phyloP scores from a whole-genome alignment of 1,140 invertebrate genomes.

The Apocrypta bakeri region DNA sequence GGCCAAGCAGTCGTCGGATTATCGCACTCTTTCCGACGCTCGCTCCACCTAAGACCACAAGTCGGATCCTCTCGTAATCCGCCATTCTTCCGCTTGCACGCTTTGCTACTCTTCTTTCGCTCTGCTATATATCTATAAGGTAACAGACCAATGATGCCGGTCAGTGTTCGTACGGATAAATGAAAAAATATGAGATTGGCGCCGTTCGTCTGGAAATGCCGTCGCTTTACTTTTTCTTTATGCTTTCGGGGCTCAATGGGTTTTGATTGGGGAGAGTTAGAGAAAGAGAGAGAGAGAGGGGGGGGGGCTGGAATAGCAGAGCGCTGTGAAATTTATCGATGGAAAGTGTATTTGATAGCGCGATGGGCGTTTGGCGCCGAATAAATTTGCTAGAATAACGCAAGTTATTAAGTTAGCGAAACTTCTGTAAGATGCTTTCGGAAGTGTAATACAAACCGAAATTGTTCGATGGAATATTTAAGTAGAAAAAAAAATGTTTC shows the following conservation, averaged over 20 bases:
- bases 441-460: too few species aligned
- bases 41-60: conserved; percentile 89
- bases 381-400: too few species aligned
- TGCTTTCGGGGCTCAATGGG: too few species aligned
- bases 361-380: too few species aligned
- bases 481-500: too few species aligned
- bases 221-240: too few species aligned
- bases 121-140: neutral
- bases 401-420: too few species aligned
- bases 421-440: too few species aligned
- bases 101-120: conserved; percentile 11
- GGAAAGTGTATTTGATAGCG: too few species aligned
- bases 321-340: neutral
- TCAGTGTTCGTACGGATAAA: neutral
- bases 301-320: too few species aligned
- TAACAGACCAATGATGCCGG: neutral
- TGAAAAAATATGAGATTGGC: neutral
- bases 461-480: too few species aligned
- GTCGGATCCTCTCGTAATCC: conserved; percentile 87
- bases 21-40: conserved; percentile 92
- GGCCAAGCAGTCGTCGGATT: conserved; percentile 89
- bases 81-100: conserved; percentile 71
- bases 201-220: neutral
- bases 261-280: neutral
- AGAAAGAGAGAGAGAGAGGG: too few species aligned